phyloP scores from a whole-genome alignment of 2,888 invertebrate genomes.

The Megaustenia siamemsis region DNA sequence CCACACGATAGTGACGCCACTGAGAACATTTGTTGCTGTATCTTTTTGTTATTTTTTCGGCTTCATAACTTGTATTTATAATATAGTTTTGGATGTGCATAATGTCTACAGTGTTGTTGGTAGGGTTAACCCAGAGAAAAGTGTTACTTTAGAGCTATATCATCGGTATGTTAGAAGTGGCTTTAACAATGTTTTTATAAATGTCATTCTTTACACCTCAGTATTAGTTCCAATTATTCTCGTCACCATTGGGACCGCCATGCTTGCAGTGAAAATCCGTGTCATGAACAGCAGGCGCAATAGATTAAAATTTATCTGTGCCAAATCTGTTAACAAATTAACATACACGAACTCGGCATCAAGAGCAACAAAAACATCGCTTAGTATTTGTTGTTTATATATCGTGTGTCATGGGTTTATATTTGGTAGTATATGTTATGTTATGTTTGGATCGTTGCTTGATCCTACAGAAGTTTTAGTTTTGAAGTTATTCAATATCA shows the following conservation, averaged over 20 bases:
- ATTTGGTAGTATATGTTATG: not conserved
- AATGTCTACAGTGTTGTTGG: not conserved
- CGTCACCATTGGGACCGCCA: not conserved
- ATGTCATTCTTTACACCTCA: not conserved
- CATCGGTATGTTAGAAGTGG: not conserved
- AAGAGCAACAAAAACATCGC: too few relatives aligned
- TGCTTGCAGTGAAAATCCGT: not conserved
- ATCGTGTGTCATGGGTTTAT: not conserved
- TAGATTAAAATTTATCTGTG: not conserved
- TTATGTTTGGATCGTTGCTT: not conserved
- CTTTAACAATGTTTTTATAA: not conserved
- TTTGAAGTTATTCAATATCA: not conserved
- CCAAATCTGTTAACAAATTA: not conserved
- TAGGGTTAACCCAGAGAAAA: not conserved
- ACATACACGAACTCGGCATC: not conserved
- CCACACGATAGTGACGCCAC: not conserved
- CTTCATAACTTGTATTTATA: not conserved
- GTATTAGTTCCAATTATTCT: not conserved
- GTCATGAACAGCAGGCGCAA: not conserved
- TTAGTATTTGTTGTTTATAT: not conserved
- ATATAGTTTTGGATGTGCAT: not conserved
- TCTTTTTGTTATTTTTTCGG: not conserved
- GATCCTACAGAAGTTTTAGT: not conserved
- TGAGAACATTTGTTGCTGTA: not conserved
- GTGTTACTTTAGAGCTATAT: not conserved